Evolutionary conservation across 1,140 invertebrate species (phyloP).

Genomic region (Sitobion miscanthi): DNA sequence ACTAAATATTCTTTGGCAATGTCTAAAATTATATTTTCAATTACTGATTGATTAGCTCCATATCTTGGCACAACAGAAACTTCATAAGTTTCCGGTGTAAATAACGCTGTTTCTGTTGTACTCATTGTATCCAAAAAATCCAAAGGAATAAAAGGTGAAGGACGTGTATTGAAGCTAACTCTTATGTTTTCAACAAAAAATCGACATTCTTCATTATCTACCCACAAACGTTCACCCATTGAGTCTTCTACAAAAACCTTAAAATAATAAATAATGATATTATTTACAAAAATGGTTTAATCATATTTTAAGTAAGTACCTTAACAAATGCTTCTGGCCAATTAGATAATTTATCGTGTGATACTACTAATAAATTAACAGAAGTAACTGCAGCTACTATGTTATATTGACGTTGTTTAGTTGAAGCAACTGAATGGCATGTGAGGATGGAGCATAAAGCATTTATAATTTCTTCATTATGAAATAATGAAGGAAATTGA

Average conservation of each 20-base stretch:
- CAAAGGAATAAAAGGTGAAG: slow-evolving; percentile 68
- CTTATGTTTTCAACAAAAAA: slow-evolving; percentile 92
- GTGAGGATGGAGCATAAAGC: slow-evolving; percentile 84
- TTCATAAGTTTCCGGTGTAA: slow-evolving; percentile 3
- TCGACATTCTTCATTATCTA: slow-evolving; percentile 89
- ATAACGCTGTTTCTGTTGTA: not conserved
- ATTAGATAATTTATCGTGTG: slow-evolving; percentile 72
- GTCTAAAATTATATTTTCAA: slow-evolving; percentile 71
- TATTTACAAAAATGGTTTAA: slow-evolving; percentile 34
- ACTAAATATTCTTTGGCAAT: slow-evolving; percentile 86
- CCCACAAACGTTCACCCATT: slow-evolving; percentile 88
- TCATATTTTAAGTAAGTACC: slow-evolving; percentile 58
- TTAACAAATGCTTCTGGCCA: slow-evolving; percentile 83
- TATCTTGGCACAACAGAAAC: slow-evolving; percentile 43
- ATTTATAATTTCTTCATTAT: slow-evolving; percentile 78
- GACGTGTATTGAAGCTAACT: slow-evolving; percentile 85
- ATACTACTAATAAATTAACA: slow-evolving; percentile 83
- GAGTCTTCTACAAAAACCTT: slow-evolving; percentile 94
- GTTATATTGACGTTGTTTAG: slow-evolving; percentile 64
- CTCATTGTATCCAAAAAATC: slow-evolving; percentile 62
- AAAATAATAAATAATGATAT: slow-evolving; percentile 60
- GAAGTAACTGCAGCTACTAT: slow-evolving; percentile 81
- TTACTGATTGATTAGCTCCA: slow-evolving; percentile 59
- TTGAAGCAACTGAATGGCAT: slow-evolving; percentile 68
- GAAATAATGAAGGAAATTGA: slow-evolving; percentile 78